Evolutionary conservation across 2,888 invertebrate species (phyloP).

Genomic region (Pandemis heparana): DNA sequence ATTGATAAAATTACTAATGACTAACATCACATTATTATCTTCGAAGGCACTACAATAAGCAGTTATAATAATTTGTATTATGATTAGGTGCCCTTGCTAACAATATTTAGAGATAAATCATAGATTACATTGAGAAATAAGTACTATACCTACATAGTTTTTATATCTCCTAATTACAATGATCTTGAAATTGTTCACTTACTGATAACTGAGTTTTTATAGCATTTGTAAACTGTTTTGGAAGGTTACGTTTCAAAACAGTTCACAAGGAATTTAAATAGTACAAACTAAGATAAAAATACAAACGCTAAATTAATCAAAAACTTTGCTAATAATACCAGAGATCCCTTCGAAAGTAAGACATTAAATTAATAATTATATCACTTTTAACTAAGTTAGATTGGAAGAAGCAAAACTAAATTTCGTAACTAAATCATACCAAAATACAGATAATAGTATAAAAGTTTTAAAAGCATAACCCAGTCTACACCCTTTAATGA

Average conservation of each 20-base stretch:
- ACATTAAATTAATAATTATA: not conserved
- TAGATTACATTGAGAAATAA: slow-evolving; percentile 43
- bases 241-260: slow-evolving; percentile 28
- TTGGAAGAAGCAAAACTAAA: slow-evolving; percentile 16
- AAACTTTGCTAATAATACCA: not conserved
- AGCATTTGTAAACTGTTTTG: slow-evolving; percentile 26
- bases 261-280: slow-evolving; percentile 17
- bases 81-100: slow-evolving; percentile 62
- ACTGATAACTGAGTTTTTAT: not conserved
- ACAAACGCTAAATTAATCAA: not conserved
- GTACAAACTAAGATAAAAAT: not conserved
- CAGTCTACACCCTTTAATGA: slow-evolving; percentile 18
- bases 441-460: not conserved
- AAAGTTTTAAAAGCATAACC: slow-evolving; percentile 1
- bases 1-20: slow-evolving; percentile 57
- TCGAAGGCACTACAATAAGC: slow-evolving; percentile 71
- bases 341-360: not conserved
- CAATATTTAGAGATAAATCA: slow-evolving; percentile 48
- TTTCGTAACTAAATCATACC: not conserved
- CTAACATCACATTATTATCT: slow-evolving; percentile 75
- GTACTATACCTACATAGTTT: slow-evolving; percentile 27
- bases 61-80: slow-evolving; percentile 60
- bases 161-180: slow-evolving; percentile 18
- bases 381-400: slow-evolving; percentile 12
- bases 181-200: slow-evolving; percentile 20